These are phyloP conservation scores for Corythoichthys haematopterus DNA, from an alignment of 2,113 vertebrate genomes.

Conservation along the genomic window DNA sequence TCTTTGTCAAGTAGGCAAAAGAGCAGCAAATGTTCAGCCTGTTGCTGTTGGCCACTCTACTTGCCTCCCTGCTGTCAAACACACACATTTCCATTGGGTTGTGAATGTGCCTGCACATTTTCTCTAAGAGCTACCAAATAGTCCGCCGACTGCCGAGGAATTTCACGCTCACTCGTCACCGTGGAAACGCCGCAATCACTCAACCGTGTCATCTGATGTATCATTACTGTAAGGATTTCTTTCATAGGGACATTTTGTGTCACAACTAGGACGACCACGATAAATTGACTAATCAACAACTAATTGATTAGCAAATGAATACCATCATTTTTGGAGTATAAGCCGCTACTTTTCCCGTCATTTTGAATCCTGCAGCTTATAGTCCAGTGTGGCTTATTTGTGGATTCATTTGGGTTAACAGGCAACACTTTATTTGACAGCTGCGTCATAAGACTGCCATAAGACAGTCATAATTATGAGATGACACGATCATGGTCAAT, in stretches of 20 bases:
- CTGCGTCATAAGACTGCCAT: too few relatives aligned
- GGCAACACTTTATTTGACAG: too few relatives aligned
- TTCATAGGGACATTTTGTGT: neutral
- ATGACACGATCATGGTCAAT: too few relatives aligned
- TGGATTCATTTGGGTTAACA: too few relatives aligned
- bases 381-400: too few relatives aligned
- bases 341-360: too few relatives aligned
- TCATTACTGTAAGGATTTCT: neutral
- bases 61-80: neutral
- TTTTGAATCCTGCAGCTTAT: too few relatives aligned
- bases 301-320: too few relatives aligned
- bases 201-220: neutral
- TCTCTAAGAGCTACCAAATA: neutral
- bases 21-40: slow-evolving; percentile 5
- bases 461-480: too few relatives aligned
- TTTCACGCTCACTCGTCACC: neutral
- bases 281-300: too few relatives aligned
- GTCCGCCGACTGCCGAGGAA: neutral
- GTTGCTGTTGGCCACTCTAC: neutral
- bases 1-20: neutral
- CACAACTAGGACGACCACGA: too few relatives aligned
- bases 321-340: too few relatives aligned
- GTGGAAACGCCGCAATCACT: neutral
- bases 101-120: neutral
- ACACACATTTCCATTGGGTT: neutral